phyloP scores from a whole-genome alignment of 2,113 vertebrate genomes.

The Coracopsis vasa region DNA sequence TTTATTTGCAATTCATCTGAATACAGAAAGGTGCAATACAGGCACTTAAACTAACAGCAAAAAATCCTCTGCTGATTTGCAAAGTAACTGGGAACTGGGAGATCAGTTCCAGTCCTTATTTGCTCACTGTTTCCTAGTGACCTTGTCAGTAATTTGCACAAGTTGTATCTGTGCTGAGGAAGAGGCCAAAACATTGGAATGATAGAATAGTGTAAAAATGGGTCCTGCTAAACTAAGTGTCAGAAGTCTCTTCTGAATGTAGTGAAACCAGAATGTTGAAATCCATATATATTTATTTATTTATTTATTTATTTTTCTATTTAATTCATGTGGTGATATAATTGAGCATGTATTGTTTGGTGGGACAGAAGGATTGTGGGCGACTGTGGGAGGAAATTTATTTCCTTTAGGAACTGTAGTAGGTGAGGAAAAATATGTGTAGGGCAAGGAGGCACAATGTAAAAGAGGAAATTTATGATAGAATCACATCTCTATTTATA shows the following conservation, averaged over 20 bases:
- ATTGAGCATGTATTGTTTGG: slow-evolving; percentile 22
- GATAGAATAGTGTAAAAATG: background rate
- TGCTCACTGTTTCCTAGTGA: background rate
- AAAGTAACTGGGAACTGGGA: background rate
- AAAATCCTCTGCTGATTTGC: background rate
- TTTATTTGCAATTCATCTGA: background rate
- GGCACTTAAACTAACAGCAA: background rate
- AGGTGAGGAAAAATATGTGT: slow-evolving; percentile 59
- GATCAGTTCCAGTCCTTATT: background rate
- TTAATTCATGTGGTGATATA: slow-evolving; percentile 18
- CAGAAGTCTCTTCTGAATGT: background rate
- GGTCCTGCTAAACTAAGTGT: background rate
- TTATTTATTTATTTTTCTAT: background rate
- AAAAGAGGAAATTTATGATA: slow-evolving; percentile 43
- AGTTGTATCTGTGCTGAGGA: background rate
- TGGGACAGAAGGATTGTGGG: slow-evolving; percentile 75
- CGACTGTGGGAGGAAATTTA: slow-evolving; percentile 55
- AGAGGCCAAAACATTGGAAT: background rate
- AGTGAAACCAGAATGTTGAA: background rate
- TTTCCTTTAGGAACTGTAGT: slow-evolving; percentile 63
- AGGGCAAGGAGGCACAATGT: slow-evolving; percentile 21
- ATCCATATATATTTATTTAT: background rate
- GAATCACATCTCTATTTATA: slow-evolving; percentile 38
- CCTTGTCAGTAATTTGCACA: background rate
- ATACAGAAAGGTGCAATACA: background rate